These are phyloP conservation scores for Irena cyanogastra DNA, from an alignment of 2,113 vertebrate genomes.

Conservation along the genomic window DNA sequence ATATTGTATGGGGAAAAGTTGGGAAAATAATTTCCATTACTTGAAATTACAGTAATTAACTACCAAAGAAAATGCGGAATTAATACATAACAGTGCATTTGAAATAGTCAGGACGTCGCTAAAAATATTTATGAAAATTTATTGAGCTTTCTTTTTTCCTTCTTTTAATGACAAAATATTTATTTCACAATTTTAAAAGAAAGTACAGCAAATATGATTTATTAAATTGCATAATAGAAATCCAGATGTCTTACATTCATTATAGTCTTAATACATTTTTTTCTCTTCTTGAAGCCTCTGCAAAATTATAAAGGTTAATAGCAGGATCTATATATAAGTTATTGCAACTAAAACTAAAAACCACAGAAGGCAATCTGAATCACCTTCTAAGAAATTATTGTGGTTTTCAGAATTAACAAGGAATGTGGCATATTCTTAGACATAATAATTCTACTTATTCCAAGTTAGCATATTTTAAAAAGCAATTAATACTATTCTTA, in stretches of 20 bases:
- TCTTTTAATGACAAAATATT: not conserved
- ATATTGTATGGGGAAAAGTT: not conserved
- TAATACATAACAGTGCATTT: not conserved
- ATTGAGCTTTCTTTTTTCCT: fast-evolving
- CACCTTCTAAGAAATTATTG: not conserved
- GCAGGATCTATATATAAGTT: not conserved
- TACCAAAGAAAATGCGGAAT: not conserved
- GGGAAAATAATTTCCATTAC: not conserved
- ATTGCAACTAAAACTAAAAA: not conserved
- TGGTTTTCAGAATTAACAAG: not conserved
- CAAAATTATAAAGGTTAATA: not conserved
- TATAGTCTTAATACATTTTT: not conserved
- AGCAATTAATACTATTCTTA: not conserved
- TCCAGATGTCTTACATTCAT: not conserved
- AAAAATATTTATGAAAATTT: not conserved
- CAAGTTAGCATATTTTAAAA: not conserved
- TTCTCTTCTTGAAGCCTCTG: not conserved
- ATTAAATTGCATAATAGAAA: not conserved
- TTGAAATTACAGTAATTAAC: not conserved
- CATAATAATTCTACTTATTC: not conserved
- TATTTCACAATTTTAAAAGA: not conserved
- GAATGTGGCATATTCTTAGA: not conserved
- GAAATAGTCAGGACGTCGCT: not conserved
- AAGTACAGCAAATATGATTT: not conserved
- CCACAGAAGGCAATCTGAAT: not conserved